phyloP scores from a whole-genome alignment of 2,797 vertebrate genomes.

The Crenuchus spilurus region DNA sequence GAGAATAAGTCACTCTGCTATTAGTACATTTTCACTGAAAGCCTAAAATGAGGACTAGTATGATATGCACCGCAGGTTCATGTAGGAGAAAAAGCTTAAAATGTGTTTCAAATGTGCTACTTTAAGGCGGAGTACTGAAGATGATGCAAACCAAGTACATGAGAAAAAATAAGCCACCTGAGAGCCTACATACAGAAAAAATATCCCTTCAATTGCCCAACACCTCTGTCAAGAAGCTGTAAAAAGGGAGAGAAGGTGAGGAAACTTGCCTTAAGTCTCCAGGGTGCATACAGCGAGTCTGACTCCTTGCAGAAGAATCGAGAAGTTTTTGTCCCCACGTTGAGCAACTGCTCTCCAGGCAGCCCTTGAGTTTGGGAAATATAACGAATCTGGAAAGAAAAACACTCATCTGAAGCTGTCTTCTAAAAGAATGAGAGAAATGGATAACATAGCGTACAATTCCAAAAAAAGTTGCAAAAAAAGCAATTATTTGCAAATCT shows the following conservation, averaged over 20 bases:
- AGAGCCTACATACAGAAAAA: too few species aligned
- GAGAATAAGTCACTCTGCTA: background rate
- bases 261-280: conserved; percentile 90
- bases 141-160: too few species aligned
- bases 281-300: conserved; percentile 87
- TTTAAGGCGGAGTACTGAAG: too few species aligned
- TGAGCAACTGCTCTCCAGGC: conserved; percentile 91
- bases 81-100: too few species aligned
- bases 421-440: background rate
- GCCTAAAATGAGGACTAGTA: background rate
- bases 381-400: conserved; percentile 88
- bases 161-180: too few species aligned
- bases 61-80: background rate
- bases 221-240: background rate
- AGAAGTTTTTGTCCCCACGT: conserved; percentile 93
- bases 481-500: too few species aligned
- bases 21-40: background rate
- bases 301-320: conserved; percentile 94
- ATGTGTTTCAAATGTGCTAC: too few species aligned
- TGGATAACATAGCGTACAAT: too few species aligned
- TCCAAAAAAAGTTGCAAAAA: too few species aligned
- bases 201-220: background rate
- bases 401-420: background rate
- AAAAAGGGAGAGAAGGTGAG: background rate
- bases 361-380: conserved; percentile 98